A percentile compares a stretch with the other conserved stretches of the same genome.
Evolutionary conservation across 1,140 invertebrate genomes (phyloP).

Genomic region (Zophobas atratus): DNA sequence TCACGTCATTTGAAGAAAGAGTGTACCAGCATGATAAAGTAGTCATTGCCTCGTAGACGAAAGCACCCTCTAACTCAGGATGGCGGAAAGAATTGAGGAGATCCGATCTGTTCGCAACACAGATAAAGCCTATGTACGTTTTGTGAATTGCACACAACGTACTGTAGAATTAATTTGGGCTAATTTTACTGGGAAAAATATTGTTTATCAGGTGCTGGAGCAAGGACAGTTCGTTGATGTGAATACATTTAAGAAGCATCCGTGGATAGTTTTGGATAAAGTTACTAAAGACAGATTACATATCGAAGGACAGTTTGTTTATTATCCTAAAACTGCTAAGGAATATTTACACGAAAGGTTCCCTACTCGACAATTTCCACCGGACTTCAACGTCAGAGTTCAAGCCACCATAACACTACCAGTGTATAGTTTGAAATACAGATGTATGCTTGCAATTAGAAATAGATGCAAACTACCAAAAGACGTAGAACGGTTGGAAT

Average conservation of each 20-base stretch:
- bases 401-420: conserved; percentile 60
- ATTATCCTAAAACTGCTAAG: conserved; percentile 59
- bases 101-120: conserved; percentile 69
- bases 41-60: neutral
- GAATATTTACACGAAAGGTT: conserved; percentile 55
- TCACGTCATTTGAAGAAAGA: conserved; percentile 37
- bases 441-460: conserved; percentile 58
- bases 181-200: conserved; percentile 76
- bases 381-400: conserved; percentile 53
- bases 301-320: conserved; percentile 67
- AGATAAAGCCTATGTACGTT: conserved; percentile 75
- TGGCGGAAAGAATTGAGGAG: conserved; percentile 29
- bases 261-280: conserved; percentile 80
- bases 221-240: conserved; percentile 73
- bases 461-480: conserved; percentile 53
- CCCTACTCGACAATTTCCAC: conserved; percentile 41
- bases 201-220: conserved; percentile 72
- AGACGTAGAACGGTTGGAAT: conserved; percentile 59
- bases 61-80: neutral
- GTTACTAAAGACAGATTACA: conserved; percentile 73
- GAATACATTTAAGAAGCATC: conserved; percentile 81
- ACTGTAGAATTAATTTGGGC: conserved; percentile 82
- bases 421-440: conserved; percentile 62
- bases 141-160: conserved; percentile 77
- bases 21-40: conserved; percentile 57